Evolutionary conservation across 2,888 invertebrate genomes (phyloP).

Genomic region (Schizotus pectinicornis): DNA sequence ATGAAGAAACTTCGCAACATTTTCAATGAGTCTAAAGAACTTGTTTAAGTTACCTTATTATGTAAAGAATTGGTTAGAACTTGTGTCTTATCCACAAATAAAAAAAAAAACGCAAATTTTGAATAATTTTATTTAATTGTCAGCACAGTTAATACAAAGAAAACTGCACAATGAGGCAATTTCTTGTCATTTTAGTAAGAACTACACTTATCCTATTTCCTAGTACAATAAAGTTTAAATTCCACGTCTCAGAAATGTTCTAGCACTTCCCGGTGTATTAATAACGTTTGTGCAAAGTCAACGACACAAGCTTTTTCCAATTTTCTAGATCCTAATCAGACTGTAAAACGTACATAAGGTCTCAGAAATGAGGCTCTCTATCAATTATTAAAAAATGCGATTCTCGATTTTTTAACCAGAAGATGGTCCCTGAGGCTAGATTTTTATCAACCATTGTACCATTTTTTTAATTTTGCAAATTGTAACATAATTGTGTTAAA

Average conservation of each 20-base stretch:
- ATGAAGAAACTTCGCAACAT: no score
- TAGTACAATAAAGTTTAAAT: conserved; percentile 22
- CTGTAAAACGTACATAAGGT: conserved; percentile 27
- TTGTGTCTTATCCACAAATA: neutral
- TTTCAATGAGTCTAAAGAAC: no score
- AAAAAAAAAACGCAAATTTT: conserved; percentile 15
- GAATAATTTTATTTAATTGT: neutral
- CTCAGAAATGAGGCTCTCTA: conserved; percentile 11
- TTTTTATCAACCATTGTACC: no score
- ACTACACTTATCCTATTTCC: conserved; percentile 33
- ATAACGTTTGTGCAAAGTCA: conserved; percentile 12
- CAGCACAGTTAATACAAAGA: no score
- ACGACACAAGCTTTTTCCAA: conserved; percentile 15
- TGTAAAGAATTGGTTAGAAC: no score
- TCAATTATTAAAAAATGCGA: conserved; percentile 8
- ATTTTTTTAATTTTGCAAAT: no score
- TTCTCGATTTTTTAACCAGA: conserved; percentile 2
- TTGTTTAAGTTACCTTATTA: no score
- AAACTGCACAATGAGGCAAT: no score
- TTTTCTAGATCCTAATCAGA: conserved; percentile 26
- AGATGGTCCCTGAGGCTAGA: no score
- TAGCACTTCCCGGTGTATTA: conserved; percentile 13
- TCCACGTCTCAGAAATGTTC: conserved; percentile 21
- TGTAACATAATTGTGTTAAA: no score
- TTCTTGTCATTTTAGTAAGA: neutral